Base-by-base conservation (phyloP, 2,113 vertebrate genomes). In the pig (Sus scrofa) region DNA sequence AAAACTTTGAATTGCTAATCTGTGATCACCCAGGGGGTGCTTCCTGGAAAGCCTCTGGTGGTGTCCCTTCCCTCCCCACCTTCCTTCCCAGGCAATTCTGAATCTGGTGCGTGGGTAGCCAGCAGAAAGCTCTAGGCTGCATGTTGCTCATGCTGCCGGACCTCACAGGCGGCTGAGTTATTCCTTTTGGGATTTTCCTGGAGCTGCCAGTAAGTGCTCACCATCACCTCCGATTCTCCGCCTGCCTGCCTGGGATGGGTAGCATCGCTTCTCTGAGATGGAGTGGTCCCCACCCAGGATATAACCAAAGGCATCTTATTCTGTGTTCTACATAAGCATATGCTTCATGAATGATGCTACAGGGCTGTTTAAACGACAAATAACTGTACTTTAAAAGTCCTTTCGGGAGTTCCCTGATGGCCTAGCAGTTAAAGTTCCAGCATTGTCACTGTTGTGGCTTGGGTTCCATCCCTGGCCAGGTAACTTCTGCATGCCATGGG, bases 101-200 rank as follows among this genome's bases (percentile, higher is more conserved):
- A 39, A 26, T 68, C 39, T 7, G 12, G 27, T 73, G 50, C 2
- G 1, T 1, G 20, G 30, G 44, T 65, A 22, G 4, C 16, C 13
- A 65, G n/a, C 7, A 15, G 34, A 5, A 19, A 39, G 81, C 26
- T 60, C 62, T 0, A 1, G 22, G 18, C 65, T 67, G 56, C 6
- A 0, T 2, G 13, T n/a, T 3, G 1, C 24, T 30, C 30, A 26
- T 3, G 11, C 30, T 39, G 15, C 60, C 50, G 2, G n/a, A 70
- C 11, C n/a, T 60, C 39, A 54, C 4, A 0, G 27, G 20, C 32
- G 22, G 32, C 32, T 39, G 26, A 50, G 58, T 6, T 44, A 26
- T 19, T 37, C 32, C 77, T 37, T 39, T 34, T 77, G 44, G 56
- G 10, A 32, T 50, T 39, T 26, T 1, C 4, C 4, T 19, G 63